A percentile compares a stretch with the other conserved stretches of the same genome.
phyloP scores from a whole-genome alignment of 2,797 vertebrate species.

The Sus cebifrons region DNA sequence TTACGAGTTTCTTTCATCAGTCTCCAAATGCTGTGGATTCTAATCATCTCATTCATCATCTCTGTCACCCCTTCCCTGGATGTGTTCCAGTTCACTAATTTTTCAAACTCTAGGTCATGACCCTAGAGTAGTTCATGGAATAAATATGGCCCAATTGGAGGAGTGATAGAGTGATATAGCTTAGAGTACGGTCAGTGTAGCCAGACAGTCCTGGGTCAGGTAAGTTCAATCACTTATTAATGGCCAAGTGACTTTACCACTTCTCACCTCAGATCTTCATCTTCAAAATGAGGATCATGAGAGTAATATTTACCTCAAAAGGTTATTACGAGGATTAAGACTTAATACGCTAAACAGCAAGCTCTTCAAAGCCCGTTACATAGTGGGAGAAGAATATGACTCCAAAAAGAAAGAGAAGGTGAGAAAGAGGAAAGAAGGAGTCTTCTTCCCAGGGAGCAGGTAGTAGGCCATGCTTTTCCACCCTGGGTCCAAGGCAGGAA shows the following conservation, averaged over 20 bases:
- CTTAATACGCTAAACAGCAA: background rate
- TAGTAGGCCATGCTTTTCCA: background rate
- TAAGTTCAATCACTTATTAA: background rate
- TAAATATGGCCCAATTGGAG: background rate
- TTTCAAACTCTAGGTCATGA: background rate
- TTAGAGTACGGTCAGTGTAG: background rate
- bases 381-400: background rate
- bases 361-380: background rate
- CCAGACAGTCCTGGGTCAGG: background rate
- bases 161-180: background rate
- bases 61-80: background rate
- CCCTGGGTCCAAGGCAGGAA: background rate
- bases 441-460: background rate
- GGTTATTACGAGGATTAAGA: background rate
- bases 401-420: background rate
- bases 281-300: conserved; percentile 15
- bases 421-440: background rate
- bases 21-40: background rate
- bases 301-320: background rate
- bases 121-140: background rate
- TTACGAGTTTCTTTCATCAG: background rate
- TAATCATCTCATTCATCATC: background rate
- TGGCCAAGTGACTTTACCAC: background rate
- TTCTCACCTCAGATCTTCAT: background rate
- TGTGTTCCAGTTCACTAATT: background rate